Base-by-base conservation (phyloP, 2,888 invertebrate species). In the Ariolimax columbianus region DNA sequence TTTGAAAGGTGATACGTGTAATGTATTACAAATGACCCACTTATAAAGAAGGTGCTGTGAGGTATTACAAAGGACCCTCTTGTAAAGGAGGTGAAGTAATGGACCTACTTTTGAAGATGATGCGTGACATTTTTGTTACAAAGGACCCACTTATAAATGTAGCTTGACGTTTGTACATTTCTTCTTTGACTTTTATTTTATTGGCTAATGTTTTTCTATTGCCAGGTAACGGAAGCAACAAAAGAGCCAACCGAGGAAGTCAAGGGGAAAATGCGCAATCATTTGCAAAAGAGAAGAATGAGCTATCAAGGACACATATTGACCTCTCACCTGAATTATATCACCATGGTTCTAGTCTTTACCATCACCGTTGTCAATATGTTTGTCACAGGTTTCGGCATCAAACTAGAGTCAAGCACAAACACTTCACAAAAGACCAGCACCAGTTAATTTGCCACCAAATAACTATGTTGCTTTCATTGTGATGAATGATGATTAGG, bases 291-390 rank as follows among this genome's bases (percentile, higher is more conserved):
- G n/a, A 63, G 43, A 43, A 19, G 66, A 59, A 51, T 19, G 38
- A 63, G 43, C 23, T 83, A 40, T 26, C 26, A 55, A 14, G 36
- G 19, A 0, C 85, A 85, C 30, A n/a, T 38, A 1, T 23, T 77
- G 9, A 85, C 82, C 68, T 77, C 68, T 40, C 82, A 70, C 30
- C 55, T 85, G 33, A 85, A 85, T 47, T 82, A 85, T 59, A 72
- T 77, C 72, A 86, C 87, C 51, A 87, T 87, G 84, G 86, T 87
- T n/a, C 80, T 87, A 36, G 87, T 87, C 7, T 87, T 87, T 51
- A 30, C 85, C n/a, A 87, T 87, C 68, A 87, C 87, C 9, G 83
- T 87, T 40, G 66, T 59, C 77, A 87, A 87, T 86, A 87, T 87
- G 87, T 86, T 87, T 55, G 86, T 87, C 77, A 87, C 87, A 7